Conservation (phyloP, 2,797 vertebrate species). For the Heterohyrax brucei region DNA sequence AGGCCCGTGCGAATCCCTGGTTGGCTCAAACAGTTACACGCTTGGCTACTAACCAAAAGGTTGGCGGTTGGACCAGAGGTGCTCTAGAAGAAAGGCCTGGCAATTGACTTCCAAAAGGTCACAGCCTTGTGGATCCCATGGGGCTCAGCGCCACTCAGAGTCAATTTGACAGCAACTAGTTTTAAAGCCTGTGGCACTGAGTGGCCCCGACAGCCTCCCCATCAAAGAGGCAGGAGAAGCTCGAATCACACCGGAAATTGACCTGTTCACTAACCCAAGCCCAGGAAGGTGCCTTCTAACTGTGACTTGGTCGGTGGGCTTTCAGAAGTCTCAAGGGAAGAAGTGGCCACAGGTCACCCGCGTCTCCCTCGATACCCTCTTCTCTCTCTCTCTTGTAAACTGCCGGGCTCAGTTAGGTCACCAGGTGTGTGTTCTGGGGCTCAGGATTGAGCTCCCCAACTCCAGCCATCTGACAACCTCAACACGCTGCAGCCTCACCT, state of each 20-base stretch:
- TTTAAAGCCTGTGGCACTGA: not conserved
- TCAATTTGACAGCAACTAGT: not conserved
- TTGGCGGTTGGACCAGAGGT: not conserved
- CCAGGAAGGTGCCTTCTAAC: not conserved
- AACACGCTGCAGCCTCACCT: rapidly evolving
- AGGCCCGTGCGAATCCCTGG: not conserved
- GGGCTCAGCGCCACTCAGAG: not conserved
- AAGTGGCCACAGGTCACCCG: rapidly evolving
- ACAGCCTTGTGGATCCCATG: not conserved
- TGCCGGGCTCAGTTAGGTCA: not conserved
- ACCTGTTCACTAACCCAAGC: too few relatives aligned
- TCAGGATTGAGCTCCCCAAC: not conserved
- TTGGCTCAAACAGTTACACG: not conserved
- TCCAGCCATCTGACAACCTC: rapidly evolving
- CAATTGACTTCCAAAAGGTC: not conserved
- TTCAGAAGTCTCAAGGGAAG: not conserved
- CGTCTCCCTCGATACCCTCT: not conserved
- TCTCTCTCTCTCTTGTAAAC: not conserved
- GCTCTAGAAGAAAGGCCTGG: not conserved
- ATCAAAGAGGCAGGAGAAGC: not conserved
- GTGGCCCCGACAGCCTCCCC: not conserved
- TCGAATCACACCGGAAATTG: too few relatives aligned
- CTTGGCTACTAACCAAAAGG: not conserved
- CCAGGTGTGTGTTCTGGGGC: rapidly evolving
- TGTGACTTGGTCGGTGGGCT: not conserved